phyloP scores from a whole-genome alignment of 2,113 vertebrate species.

The Saguinus imperator region DNA sequence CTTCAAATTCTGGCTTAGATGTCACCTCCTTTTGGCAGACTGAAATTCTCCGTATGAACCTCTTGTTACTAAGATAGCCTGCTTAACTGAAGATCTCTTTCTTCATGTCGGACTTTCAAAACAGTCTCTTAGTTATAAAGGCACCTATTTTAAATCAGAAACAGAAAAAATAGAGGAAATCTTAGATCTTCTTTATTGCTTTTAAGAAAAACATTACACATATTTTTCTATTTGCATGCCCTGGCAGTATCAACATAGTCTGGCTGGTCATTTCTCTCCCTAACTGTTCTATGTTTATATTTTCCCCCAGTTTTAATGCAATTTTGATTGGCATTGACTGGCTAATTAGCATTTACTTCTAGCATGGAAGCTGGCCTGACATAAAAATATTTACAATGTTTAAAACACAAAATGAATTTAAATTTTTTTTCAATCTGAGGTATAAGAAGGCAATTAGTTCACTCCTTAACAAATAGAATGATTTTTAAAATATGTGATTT shows the following conservation, averaged over 20 bases:
- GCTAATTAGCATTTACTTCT: slow-evolving; percentile 21
- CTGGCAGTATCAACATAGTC: neutral
- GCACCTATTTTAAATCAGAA: neutral
- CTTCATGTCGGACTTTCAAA: neutral
- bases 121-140: neutral
- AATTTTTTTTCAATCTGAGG: neutral
- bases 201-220: neutral
- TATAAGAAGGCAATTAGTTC: neutral
- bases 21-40: neutral
- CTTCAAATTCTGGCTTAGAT: neutral
- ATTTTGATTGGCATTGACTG: slow-evolving; percentile 37
- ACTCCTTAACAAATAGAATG: neutral
- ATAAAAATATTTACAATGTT: neutral
- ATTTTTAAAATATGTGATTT: neutral
- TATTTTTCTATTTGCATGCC: neutral
- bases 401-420: slow-evolving; percentile 48
- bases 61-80: neutral
- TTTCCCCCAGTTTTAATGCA: neutral
- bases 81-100: neutral
- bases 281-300: neutral
- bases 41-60: neutral
- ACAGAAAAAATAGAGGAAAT: neutral
- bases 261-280: neutral
- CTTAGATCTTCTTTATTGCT: neutral
- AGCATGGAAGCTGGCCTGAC: neutral